Evolutionary conservation across 2,113 vertebrate species (phyloP), one percentile per base, ranked within the genome.

Genomic region (Otocyon megalotis): DNA sequence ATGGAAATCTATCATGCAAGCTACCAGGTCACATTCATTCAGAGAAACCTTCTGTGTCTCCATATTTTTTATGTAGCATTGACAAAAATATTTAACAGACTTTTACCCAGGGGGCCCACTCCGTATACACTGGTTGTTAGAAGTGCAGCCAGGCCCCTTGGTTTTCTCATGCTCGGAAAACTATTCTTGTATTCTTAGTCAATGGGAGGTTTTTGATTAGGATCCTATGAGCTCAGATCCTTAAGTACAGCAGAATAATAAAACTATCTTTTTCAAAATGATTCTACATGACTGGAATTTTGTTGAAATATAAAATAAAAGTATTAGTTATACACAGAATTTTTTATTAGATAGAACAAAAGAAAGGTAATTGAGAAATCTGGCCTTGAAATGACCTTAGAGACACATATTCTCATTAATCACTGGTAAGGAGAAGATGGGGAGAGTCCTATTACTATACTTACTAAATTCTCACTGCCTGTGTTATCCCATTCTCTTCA

Each of bases 1-100:
- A 79, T 96, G 89, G 90, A 90, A 65, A 85, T 74, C n/a, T 93
- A 69, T 83, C 60, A 67, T 89, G 96, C 24, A 67, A 82, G 8
- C 50, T 80, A 30, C 24, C 53, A 10, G 50, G 5, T 92, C 53
- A 96, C 53, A 87, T 28, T 80, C 60, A 93, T 88, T 96, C 35
- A 93, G 19, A 93, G 12, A 93, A 88, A 90, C 87, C 10, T 74
- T 76, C 28, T 69, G 24, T 72, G 10, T 11, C 62, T 62, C 90
- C 58, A 74, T 72, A 62, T 62, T 81, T 81, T 82, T 74, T 62
- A 79, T 60, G 28, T 71, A 84, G 22, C 53, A 90, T 35, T 95
- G 43, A 81, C 43, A 85, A 84, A 94, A 86, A 67, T 6, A 92
- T 65, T 94, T 92, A 92, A 63, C 58, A 35, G 62, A 28, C 24